Evolutionary conservation across 1,140 invertebrate genomes (phyloP), one percentile per base, ranked within the genome.

Genomic region (Drosophila persimilis): DNA sequence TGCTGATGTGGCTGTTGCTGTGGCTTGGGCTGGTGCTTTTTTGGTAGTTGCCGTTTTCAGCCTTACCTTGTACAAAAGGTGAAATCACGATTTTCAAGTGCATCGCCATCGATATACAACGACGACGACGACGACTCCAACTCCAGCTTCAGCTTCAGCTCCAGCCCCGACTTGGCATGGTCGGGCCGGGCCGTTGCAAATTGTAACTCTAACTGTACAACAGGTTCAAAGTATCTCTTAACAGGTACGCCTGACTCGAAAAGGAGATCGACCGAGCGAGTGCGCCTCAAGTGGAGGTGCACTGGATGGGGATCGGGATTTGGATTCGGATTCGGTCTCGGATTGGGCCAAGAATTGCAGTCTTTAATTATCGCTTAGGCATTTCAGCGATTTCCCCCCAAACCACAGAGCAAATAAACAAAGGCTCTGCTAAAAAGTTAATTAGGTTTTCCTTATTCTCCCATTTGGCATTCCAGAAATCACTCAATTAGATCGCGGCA

Each of bases 171-270:
- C 35, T 39, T 13, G 35, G 20, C 20, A 20, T 20, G 20, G 35
- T 11, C 35, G 0, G 66, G 61, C 52, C 62, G 17, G 73, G 72
- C 81, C 81, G 71, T 88, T 83, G 78, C 74, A 88, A 88, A 88
- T 88, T 88, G 83, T 88, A 88, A 88, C 83, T 88, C 83, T 88
- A 88, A 88, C 83, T 88, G 83, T 88, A 88, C 83, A 88, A 88
- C 83, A 88, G 83, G 83, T 88, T 88, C 83, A 88, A 88, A 88
- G 83, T 89, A 88, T 88, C 83, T 88, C 64, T 80, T 88, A 88
- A 88, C 83, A 88, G 83, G 83, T 88, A 83, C 83, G 78, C 78
- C 83, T 64, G 78, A 77, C 78, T 48, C 65, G 26, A 64, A 78
- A 79, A 78, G 75, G 75, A 73, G 75, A 73, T 57, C 50, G 51